Percentiles rank a stretch among this genome's conserved stretches.
Conservation (phyloP, 2,113 vertebrate genomes). For the Leucoraja erinaceus region DNA sequence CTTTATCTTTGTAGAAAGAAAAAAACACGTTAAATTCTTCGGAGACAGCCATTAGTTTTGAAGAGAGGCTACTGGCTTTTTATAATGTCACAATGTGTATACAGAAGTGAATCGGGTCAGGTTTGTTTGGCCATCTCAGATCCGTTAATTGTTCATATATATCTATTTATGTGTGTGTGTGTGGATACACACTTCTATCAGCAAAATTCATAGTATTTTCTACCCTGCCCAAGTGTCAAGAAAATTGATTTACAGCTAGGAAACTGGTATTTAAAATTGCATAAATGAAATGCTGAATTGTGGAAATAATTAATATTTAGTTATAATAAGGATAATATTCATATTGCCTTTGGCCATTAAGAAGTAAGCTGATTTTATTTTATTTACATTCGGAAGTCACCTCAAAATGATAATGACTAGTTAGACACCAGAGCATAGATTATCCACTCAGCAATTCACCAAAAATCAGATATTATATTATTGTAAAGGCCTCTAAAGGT, state of each 20-base stretch:
- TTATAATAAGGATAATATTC: neutral
- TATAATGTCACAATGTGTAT: neutral
- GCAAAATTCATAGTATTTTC: neutral
- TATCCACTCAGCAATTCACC: neutral
- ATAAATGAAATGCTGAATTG: neutral
- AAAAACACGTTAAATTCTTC: neutral
- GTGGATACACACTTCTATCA: neutral
- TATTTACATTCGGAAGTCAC: neutral
- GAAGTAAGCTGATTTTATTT: neutral
- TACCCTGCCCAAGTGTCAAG: neutral
- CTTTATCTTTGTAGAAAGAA: neutral
- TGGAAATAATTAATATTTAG: neutral
- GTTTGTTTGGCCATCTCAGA: neutral
- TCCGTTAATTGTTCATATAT: neutral
- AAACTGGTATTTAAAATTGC: neutral
- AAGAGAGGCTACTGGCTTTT: neutral
- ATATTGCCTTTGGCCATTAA: neutral
- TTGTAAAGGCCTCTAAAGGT: neutral
- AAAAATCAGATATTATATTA: constrained; percentile 16
- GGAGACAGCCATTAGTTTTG: neutral
- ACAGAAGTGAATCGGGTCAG: neutral
- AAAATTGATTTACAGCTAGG: neutral
- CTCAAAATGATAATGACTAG: neutral
- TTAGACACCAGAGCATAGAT: neutral
- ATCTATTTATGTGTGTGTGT: too few species aligned